Evolutionary conservation across 2,113 vertebrate genomes (phyloP).

Genomic region (Dasyornis broadbenti): DNA sequence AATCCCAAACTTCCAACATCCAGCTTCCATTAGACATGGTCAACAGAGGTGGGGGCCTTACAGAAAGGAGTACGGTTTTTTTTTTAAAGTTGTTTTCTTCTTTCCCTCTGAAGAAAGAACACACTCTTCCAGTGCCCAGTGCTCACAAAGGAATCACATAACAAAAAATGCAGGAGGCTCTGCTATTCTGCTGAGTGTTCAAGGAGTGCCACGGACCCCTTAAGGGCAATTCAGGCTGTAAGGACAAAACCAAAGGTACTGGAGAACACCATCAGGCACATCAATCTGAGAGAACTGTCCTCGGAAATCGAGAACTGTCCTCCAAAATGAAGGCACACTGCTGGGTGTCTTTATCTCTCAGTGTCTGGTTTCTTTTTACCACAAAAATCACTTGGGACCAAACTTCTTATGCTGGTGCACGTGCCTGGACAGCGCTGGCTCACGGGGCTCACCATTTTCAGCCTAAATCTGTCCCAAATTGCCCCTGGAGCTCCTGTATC

Average conservation of each 20-base stretch:
- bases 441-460: not conserved
- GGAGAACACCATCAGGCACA: not conserved
- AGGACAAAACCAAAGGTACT: not conserved
- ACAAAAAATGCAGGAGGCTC: not conserved
- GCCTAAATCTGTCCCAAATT: not conserved
- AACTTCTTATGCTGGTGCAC: fast-evolving
- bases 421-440: fast-evolving
- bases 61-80: not conserved
- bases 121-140: fast-evolving
- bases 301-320: not conserved
- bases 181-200: not conserved
- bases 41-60: not conserved
- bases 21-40: not conserved
- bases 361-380: not conserved
- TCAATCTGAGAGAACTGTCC: not conserved
- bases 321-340: not conserved
- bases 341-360: not conserved
- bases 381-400: too few relatives aligned
- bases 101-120: not conserved
- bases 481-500: fast-evolving
- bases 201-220: not conserved
- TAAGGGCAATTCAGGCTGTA: not conserved
- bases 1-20: not conserved
- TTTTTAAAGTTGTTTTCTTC: not conserved
- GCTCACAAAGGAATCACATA: not conserved